Base-by-base conservation (phyloP, 2,888 invertebrate species). In the Phytoseiulus persimilis region DNA sequence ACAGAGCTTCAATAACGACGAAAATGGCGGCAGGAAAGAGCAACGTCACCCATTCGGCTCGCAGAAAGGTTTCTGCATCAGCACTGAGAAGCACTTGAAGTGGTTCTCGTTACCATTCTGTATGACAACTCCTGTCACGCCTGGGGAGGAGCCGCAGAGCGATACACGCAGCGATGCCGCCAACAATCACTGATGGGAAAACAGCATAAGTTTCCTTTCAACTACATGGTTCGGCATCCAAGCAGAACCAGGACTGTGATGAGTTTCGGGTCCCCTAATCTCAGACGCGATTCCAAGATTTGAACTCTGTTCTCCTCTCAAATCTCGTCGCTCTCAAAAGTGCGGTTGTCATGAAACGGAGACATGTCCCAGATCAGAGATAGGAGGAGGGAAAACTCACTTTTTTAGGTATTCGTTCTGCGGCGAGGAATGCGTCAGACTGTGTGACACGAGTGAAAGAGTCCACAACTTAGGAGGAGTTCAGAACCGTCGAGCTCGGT, bases 21-120 rank as follows among this genome's bases (percentile, higher is more conserved):
- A 97, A 97, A 0, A 97, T 93, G 0, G 96, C 95, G 0, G 96
- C 96, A 92, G 97, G 97, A 93, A 97, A 97, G 83, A 97, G 93
- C 0, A 97, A 93, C 0, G 97, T 97, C 0, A 96, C 95, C 97
- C 97, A 97, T 92, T 97, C 97, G 0, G 97, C 96, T 90, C 96
- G 94, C 0, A 96, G 95, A 91, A 97, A 93, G 90, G 97, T 94
- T 0, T 95, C 95, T 92, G 92, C 93, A 91, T 92, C 92, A 90
- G 91, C 91, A 90, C 95, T 94, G 89, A 96, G 94, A n/a, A n/a
- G n/a, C n/a, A n/a, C n/a, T n/a, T n/a, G n/a, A n/a, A n/a, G n/a
- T n/a, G n/a, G n/a, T n/a, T n/a, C n/a, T n/a, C n/a, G n/a, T n/a
- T n/a, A n/a, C n/a, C n/a, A n/a, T n/a, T n/a, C n/a, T n/a, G n/a